A percentile compares a stretch with the other conserved stretches of the same genome.
Conservation (phyloP, 2,888 invertebrate species). For the Busseola fusca region DNA sequence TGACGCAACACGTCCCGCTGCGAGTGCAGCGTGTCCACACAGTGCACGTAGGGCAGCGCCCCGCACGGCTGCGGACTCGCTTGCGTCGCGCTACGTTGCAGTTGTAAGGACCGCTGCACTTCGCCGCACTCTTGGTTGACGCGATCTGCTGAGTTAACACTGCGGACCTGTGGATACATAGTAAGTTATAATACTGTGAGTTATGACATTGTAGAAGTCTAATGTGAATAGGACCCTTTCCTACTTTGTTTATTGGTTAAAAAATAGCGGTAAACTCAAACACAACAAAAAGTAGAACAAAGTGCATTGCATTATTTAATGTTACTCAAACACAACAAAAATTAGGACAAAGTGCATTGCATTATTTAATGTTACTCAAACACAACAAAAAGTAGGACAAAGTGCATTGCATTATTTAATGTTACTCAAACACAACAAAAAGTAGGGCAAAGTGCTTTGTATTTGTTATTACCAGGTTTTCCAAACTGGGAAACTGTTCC, state of each 20-base stretch:
- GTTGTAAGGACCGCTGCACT: slow-evolving; percentile 63
- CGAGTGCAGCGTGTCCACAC: slow-evolving; percentile 67
- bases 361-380: no score
- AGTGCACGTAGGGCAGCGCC: slow-evolving; percentile 68
- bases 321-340: no score
- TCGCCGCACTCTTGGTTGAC: slow-evolving; percentile 66
- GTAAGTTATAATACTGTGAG: neutral
- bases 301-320: no score
- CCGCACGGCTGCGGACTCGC: slow-evolving; percentile 58
- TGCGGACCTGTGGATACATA: slow-evolving; percentile 36
- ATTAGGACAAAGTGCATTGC: no score
- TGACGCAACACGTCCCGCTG: slow-evolving; percentile 76
- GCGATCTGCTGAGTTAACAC: slow-evolving; percentile 41
- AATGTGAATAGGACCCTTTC: neutral
- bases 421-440: no score
- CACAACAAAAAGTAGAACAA: no score
- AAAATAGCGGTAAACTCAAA: neutral
- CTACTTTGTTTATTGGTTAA: neutral
- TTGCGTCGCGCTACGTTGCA: slow-evolving; percentile 63
- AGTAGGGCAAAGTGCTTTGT: neutral
- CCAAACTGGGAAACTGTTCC: neutral
- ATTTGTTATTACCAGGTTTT: neutral
- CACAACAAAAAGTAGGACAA: neutral
- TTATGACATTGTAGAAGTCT: neutral
- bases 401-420: no score